Conservation (phyloP, 2,113 vertebrate species). For the Menura novaehollandiae region DNA sequence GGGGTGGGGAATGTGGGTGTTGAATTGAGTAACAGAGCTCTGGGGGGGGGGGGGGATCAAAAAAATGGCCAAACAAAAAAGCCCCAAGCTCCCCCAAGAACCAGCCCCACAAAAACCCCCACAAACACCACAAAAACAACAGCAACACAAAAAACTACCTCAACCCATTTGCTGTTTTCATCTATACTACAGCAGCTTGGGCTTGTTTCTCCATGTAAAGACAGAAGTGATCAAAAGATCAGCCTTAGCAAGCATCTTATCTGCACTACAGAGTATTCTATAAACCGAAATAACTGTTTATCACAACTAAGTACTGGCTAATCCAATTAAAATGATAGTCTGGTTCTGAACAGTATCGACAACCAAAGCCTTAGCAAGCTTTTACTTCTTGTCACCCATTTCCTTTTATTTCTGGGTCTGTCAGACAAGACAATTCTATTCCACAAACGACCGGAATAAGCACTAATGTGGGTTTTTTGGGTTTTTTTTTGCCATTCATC, state of each 20-base stretch:
- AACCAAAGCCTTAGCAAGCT: background rate
- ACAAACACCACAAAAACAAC: background rate
- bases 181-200: background rate
- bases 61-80: background rate
- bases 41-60: background rate
- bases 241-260: background rate
- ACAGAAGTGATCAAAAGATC: background rate
- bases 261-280: background rate
- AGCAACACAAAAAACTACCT: background rate
- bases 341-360: background rate
- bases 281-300: background rate
- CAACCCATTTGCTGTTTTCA: background rate
- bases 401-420: background rate
- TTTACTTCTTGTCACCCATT: background rate
- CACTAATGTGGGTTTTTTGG: background rate
- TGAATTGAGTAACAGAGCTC: background rate
- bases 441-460: background rate
- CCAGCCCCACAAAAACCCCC: background rate
- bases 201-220: background rate
- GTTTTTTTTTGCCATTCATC: background rate
- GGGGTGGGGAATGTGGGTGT: background rate
- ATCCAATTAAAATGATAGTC: background rate
- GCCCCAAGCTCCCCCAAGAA: background rate
- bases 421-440: background rate
- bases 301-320: background rate